These are phyloP conservation scores for Setipinna tenuifilis DNA, from an alignment of 2,797 vertebrate species.

Conservation along the genomic window DNA sequence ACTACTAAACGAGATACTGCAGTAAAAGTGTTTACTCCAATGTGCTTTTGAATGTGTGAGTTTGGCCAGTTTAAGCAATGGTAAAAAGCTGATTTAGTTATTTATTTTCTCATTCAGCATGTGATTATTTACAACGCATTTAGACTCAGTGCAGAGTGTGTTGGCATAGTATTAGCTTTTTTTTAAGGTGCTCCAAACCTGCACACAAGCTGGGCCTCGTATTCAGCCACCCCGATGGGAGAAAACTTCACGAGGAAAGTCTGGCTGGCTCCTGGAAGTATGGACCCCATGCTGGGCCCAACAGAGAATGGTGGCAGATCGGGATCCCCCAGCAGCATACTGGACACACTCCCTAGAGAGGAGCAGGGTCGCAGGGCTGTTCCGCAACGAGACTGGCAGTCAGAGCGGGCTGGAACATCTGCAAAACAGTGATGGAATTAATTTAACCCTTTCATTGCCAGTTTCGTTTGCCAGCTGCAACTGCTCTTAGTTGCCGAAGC, in stretches of 20 bases:
- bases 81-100: too few relatives aligned
- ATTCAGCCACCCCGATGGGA: conserved; percentile 76
- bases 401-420: neutral
- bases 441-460: neutral
- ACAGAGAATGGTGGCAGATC: conserved; percentile 69
- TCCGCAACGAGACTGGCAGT: conserved; percentile 37
- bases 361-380: conserved; percentile 47
- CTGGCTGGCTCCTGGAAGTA: conserved; percentile 71
- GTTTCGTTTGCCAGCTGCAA: too few relatives aligned
- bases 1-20: too few relatives aligned
- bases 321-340: conserved; percentile 46
- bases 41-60: too few relatives aligned
- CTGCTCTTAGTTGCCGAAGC: neutral
- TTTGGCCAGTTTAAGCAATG: too few relatives aligned
- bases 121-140: too few relatives aligned
- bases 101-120: too few relatives aligned
- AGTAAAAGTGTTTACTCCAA: too few relatives aligned
- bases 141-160: too few relatives aligned
- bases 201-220: conserved; percentile 81
- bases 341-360: conserved; percentile 53
- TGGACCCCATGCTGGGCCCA: conserved; percentile 74
- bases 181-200: conserved; percentile 64
- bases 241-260: conserved; percentile 79
- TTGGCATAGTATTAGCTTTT: too few relatives aligned
- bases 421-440: neutral